Conservation (phyloP, 2,113 vertebrate species). For the Fukomys damarensis region DNA sequence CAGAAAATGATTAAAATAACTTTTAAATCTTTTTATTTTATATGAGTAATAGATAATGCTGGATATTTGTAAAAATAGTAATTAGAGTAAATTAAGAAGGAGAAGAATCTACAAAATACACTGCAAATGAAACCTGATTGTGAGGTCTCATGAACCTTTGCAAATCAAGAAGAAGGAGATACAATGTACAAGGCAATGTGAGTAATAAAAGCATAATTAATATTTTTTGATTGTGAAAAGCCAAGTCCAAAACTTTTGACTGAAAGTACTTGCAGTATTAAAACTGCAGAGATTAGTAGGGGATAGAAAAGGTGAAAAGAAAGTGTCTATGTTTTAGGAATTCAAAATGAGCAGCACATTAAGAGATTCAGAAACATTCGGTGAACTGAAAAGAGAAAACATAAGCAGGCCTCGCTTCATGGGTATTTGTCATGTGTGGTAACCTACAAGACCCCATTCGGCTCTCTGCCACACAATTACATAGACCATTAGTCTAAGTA, state of each 20-base stretch:
- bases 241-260: background rate
- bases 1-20: background rate
- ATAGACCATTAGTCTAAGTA: background rate
- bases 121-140: background rate
- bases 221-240: background rate
- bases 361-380: background rate
- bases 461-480: no score
- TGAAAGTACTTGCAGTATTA: background rate
- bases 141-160: background rate
- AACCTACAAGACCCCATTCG: background rate
- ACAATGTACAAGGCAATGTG: background rate
- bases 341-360: background rate
- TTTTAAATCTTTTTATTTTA: background rate
- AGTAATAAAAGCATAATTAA: background rate
- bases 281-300: background rate
- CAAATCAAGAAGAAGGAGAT: background rate
- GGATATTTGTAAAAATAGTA: background rate
- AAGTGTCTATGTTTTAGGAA: background rate
- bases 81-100: background rate
- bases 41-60: background rate
- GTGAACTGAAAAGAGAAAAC: fast-evolving
- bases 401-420: background rate
- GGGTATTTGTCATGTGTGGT: fast-evolving
- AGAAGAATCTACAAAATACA: background rate
- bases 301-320: background rate